Base-by-base conservation (phyloP, 2,113 vertebrate genomes). In the Nanger granti region DNA sequence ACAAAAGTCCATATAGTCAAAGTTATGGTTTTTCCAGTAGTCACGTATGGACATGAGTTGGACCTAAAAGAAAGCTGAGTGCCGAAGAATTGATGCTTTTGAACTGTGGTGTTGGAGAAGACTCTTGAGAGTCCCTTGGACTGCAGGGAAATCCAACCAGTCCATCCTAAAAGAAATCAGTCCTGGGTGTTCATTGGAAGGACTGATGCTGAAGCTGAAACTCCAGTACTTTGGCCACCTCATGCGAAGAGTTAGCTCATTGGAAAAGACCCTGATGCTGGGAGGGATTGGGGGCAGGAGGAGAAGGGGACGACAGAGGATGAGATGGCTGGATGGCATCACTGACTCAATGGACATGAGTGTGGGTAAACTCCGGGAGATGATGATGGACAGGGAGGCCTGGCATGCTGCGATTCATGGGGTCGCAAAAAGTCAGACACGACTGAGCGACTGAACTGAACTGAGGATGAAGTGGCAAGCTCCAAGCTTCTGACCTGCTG, bases 221-320 rank as follows among this genome's bases (percentile, higher is more conserved):
- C 37, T 37, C 37, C 37, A 37, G 37, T 37, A 37, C 37, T 37
- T 37, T 37, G 37, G 37, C 37, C 37, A 37, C 37, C 37, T 69
- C 4, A 69, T 69, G 17, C 0, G 0, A 69, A 69, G 17, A 69
- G 17, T 20, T 69, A 17, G n/a, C 34, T 69, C 66, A 69, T 2
- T 69, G 2, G 34, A 69, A n/a, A 69, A 69, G 34, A 69, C 17
- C 17, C 4, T 69, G 34, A 69, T n/a, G 17, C 34, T 3, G 4
- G 66, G 34, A n/a, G 34, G 66, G 66, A n/a, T n/a, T n/a, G 17
- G 66, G 66, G 34, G 34, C 34, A 69, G 34, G 34, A 69, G 17
- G 34, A 69, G 17, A 69, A n/a, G 0, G 34, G 34, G 34, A 69
- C 2, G 0, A 20, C 17, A 20, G 34, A 69, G 4, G 66, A 69